Percentiles rank a stretch among this genome's conserved stretches.
Conservation (phyloP, 1,140 invertebrate genomes). For the Sinonovacula constricta region DNA sequence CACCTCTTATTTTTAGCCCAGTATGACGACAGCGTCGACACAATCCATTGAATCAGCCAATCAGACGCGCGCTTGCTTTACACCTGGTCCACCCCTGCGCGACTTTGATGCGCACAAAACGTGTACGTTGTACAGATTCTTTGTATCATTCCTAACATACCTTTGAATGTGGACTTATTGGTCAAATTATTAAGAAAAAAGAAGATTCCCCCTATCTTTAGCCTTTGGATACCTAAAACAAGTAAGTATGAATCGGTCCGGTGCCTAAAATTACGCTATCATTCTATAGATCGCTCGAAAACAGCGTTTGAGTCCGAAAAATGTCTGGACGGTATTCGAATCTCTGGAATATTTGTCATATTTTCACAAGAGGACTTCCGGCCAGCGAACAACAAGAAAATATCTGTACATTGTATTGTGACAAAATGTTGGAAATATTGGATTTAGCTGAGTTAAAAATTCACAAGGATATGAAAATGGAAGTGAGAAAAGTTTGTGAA, state of each 20-base stretch:
- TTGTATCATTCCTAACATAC: slow-evolving; percentile 96
- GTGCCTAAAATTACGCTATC: slow-evolving; percentile 19
- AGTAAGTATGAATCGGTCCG: slow-evolving; percentile 52
- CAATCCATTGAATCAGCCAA: slow-evolving; percentile 36
- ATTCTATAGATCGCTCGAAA: slow-evolving; percentile 1
- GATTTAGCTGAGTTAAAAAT: neutral
- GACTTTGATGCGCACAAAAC: slow-evolving; percentile 88
- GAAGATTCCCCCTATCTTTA: slow-evolving; percentile 27
- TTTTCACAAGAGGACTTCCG: slow-evolving; percentile 80
- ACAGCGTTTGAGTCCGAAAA: slow-evolving; percentile 81
- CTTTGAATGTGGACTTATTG: slow-evolving; percentile 85
- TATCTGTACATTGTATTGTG: slow-evolving; percentile 17
- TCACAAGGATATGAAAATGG: neutral
- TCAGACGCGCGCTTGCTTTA: slow-evolving; percentile 27
- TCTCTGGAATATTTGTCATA: slow-evolving; percentile 89
- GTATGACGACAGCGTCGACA: slow-evolving; percentile 44
- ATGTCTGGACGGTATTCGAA: slow-evolving; percentile 83
- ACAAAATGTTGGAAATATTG: neutral
- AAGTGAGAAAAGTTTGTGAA: slow-evolving; percentile 5
- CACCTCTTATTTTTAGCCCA: slow-evolving; percentile 38
- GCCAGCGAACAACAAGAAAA: slow-evolving; percentile 43
- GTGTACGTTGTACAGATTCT: slow-evolving; percentile 95
- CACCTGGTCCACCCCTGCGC: slow-evolving; percentile 83
- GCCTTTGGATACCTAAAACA: slow-evolving; percentile 40
- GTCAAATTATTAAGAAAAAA: slow-evolving; percentile 53